A percentile compares a stretch with the other conserved stretches of the same genome.
phyloP scores from a whole-genome alignment of 2,113 vertebrate species.

The Columba livia region DNA sequence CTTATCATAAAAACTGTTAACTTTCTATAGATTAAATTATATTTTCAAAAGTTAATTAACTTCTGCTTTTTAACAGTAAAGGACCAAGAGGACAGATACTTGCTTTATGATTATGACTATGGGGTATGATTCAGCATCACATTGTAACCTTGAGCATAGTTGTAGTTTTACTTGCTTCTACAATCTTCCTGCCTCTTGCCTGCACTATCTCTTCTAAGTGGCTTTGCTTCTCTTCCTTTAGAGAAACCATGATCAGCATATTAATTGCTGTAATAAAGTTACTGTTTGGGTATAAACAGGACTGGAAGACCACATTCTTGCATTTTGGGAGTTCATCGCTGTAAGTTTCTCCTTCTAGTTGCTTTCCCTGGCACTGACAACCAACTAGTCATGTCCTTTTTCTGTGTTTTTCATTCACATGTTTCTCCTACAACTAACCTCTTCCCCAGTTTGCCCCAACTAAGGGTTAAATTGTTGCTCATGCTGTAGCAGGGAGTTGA shows the following conservation, averaged over 20 bases:
- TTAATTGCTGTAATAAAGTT: not conserved
- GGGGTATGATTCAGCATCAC: constrained; percentile 8
- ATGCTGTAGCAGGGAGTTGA: not conserved
- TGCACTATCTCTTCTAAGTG: not conserved
- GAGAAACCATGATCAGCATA: not conserved
- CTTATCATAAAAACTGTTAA: not conserved
- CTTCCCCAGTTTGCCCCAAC: not conserved
- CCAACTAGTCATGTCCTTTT: not conserved
- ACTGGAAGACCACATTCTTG: not conserved
- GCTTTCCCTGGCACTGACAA: not conserved
- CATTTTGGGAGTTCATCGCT: not conserved
- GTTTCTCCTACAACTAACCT: not conserved
- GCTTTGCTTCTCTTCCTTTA: not conserved
- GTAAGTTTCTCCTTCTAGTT: not conserved
- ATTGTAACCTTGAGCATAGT: not conserved
- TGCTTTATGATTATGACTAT: not conserved
- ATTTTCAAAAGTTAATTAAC: not conserved
- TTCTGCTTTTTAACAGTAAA: not conserved
- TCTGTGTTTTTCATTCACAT: not conserved
- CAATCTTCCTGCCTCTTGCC: not conserved
- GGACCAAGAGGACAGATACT: not conserved
- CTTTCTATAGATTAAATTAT: not conserved
- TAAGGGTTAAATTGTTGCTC: not conserved
- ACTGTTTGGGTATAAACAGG: not conserved
- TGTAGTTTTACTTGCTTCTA: not conserved